Conservation (phyloP, 2,888 invertebrate genomes). For the Caenorhabditis sulstoni region DNA sequence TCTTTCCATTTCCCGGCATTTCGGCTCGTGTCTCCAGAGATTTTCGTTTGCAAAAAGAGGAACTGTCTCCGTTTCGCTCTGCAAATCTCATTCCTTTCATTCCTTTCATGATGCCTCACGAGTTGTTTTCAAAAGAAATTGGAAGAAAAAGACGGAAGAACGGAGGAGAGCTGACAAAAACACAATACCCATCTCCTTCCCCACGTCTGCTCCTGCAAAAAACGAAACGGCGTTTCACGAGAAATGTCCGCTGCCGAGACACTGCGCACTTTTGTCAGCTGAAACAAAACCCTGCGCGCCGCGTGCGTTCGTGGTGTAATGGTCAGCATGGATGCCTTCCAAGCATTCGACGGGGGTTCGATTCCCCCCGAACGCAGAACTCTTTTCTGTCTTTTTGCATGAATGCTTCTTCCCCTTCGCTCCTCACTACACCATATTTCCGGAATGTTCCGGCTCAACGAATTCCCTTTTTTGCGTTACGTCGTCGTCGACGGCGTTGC, state of each 20-base stretch:
- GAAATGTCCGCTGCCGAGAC: background rate
- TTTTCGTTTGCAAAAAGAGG: no score
- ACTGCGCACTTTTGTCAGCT: background rate
- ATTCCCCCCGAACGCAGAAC: slow-evolving; percentile 69
- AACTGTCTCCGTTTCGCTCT: no score
- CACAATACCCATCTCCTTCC: no score
- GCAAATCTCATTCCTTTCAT: no score
- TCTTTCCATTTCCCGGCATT: no score
- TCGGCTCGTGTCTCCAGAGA: no score
- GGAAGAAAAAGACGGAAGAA: background rate
- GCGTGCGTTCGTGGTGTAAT: slow-evolving; percentile 71
- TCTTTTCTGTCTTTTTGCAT: slow-evolving; percentile 1
- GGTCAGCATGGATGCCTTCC: slow-evolving; percentile 72
- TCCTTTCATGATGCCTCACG: background rate
- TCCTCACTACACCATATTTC: background rate
- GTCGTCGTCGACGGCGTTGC: slow-evolving; percentile 2
- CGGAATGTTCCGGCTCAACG: slow-evolving; percentile 18
- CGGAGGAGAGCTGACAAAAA: no score
- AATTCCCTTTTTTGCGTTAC: slow-evolving; percentile 20
- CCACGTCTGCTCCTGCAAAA: no score
- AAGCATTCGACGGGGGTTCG: slow-evolving; percentile 72
- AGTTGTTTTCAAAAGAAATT: slow-evolving; percentile 2
- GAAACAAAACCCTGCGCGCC: background rate
- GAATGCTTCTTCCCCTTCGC: background rate
- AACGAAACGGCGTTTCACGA: no score